A percentile compares a stretch with the other conserved stretches of the same genome.
These are phyloP conservation scores for Crypturellus undulatus DNA, from an alignment of 2,113 vertebrate species.

Conservation along the genomic window DNA sequence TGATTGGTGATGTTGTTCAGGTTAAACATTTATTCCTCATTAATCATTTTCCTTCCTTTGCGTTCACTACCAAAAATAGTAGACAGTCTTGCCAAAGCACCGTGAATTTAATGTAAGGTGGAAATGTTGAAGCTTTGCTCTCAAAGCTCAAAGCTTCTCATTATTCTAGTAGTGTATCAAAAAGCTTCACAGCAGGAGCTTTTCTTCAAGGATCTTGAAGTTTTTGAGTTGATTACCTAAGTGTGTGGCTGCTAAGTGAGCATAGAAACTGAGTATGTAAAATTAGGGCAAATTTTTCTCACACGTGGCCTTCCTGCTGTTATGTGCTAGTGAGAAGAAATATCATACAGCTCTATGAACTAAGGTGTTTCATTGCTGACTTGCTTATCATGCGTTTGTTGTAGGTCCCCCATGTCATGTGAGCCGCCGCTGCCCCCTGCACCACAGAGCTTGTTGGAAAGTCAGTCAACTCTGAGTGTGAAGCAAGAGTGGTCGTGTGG, in stretches of 20 bases:
- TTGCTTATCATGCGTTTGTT: slow-evolving; percentile 57
- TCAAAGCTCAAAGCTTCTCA: neutral
- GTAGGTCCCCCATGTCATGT: slow-evolving; percentile 85
- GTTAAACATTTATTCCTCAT: slow-evolving; percentile 29
- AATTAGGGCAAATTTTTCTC: neutral
- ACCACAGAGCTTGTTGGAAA: slow-evolving; percentile 86
- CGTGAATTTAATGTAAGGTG: neutral
- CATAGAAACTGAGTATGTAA: neutral
- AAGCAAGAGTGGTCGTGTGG: slow-evolving; percentile 89
- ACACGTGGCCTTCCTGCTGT: neutral
- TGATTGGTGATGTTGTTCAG: neutral
- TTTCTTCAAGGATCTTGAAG: neutral
- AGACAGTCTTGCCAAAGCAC: neutral
- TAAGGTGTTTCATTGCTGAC: neutral
- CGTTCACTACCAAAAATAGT: neutral
- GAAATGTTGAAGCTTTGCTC: neutral
- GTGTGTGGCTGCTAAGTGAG: neutral
- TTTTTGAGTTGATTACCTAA: neutral
- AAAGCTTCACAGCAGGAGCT: neutral
- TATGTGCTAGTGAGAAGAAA: neutral
- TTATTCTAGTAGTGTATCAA: neutral
- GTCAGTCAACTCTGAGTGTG: slow-evolving; percentile 83
- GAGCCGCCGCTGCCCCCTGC: slow-evolving; percentile 88
- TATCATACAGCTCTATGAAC: neutral
- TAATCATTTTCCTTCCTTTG: neutral